A percentile compares a stretch with the other conserved stretches of the same genome.
These are phyloP conservation scores for Ophioninae sp. DNA, from an alignment of 2,888 invertebrate genomes.

Conservation along the genomic window DNA sequence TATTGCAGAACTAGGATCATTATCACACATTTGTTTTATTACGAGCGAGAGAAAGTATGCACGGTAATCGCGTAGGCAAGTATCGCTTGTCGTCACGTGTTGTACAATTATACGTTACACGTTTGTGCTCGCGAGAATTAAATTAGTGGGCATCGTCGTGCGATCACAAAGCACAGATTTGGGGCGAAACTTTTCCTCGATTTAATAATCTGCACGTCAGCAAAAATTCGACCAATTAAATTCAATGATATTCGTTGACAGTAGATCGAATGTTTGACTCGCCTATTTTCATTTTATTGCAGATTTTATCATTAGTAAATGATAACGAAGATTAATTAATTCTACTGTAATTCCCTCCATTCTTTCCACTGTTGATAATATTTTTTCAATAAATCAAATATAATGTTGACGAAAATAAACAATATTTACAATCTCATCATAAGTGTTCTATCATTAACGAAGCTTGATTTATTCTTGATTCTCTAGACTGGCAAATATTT, in stretches of 20 bases:
- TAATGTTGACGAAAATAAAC: no score
- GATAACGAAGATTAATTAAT: no score
- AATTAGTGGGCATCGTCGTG: slow-evolving; percentile 27
- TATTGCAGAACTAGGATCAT: slow-evolving; percentile 52
- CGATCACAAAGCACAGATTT: not conserved
- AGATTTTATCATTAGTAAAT: no score
- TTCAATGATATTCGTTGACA: not conserved
- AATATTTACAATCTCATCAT: no score
- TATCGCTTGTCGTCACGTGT: slow-evolving; percentile 22
- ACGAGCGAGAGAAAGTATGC: slow-evolving; percentile 51
- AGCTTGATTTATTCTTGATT: no score
- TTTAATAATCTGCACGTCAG: slow-evolving; percentile 1
- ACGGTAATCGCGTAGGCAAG: slow-evolving; percentile 41
- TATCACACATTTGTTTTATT: slow-evolving; percentile 49
- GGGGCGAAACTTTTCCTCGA: slow-evolving; percentile 14
- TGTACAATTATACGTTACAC: slow-evolving; percentile 29
- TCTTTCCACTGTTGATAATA: no score
- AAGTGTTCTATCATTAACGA: no score
- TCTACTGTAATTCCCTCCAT: no score
- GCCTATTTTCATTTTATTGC: not conserved
- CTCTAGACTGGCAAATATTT: no score
- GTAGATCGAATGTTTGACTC: not conserved
- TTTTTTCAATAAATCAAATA: no score
- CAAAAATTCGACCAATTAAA: not conserved
- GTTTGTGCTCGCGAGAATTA: slow-evolving; percentile 31